Percentiles rank a stretch among this genome's conserved stretches.
Conservation (phyloP, 2,888 invertebrate genomes). For the Philaethria dido region DNA sequence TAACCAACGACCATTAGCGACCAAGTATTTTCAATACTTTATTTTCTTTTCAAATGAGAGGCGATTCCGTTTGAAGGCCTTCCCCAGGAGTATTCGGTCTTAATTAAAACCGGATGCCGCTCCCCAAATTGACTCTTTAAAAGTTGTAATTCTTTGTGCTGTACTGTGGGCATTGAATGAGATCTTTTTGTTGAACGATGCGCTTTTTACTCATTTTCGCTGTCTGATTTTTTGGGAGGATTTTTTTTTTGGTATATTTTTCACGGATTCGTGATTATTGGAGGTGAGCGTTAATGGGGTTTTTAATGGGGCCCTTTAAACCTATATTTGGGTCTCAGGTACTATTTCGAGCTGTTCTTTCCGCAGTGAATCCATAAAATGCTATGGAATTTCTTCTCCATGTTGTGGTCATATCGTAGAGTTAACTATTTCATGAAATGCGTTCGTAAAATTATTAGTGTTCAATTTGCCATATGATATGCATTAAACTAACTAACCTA, state of each 20-base stretch:
- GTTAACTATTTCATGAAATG: no score
- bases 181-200: constrained; percentile 23
- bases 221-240: constrained; percentile 6
- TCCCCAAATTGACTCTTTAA: constrained; percentile 69
- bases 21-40: constrained; percentile 50
- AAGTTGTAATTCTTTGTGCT: constrained; percentile 58
- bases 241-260: neutral
- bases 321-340: no score
- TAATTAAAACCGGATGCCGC: constrained; percentile 62
- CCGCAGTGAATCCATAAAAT: no score
- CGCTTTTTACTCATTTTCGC: constrained; percentile 8
- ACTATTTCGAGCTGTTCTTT: no score
- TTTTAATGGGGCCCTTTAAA: no score
- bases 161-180: constrained; percentile 11
- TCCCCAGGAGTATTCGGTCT: constrained; percentile 52
- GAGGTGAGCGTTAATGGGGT: no score
- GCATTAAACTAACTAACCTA: no score
- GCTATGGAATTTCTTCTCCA: no score
- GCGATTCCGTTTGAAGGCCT: constrained; percentile 52
- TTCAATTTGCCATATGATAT: no score
- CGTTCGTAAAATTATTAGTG: no score
- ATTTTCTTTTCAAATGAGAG: constrained; percentile 55
- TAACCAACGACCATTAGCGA: constrained; percentile 47
- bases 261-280: no score
- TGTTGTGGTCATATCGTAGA: no score